These are phyloP conservation scores for Chionoecetes opilio DNA, from an alignment of 1,140 invertebrate species.

Conservation along the genomic window DNA sequence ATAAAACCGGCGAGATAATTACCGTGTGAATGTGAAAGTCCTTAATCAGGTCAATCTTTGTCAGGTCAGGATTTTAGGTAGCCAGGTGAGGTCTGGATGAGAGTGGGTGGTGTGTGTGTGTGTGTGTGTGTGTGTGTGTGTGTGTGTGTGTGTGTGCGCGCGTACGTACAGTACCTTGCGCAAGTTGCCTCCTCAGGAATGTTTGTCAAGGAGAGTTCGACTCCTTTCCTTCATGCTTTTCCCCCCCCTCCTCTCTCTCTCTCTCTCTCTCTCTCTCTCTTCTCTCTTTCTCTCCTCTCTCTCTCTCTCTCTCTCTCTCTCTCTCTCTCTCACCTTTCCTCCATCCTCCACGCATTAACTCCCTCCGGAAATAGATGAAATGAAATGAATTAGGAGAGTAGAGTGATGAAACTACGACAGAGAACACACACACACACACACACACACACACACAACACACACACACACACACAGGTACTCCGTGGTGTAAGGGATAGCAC, in stretches of 20 bases:
- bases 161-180: neutral
- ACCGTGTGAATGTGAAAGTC: neutral
- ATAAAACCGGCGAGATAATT: too few relatives aligned
- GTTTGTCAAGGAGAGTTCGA: neutral
- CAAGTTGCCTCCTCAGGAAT: slow-evolving; percentile 18
- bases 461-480: too few relatives aligned
- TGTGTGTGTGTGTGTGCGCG: neutral
- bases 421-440: too few relatives aligned
- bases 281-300: neutral
- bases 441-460: too few relatives aligned
- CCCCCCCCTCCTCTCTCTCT: neutral
- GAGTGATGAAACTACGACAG: neutral
- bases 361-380: slow-evolving; percentile 8
- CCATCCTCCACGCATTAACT: neutral
- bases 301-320: neutral
- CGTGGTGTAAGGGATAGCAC: too few relatives aligned
- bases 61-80: neutral
- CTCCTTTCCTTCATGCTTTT: neutral
- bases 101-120: neutral
- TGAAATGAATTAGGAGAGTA: neutral
- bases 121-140: slow-evolving; percentile 6
- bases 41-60: neutral
- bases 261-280: neutral
- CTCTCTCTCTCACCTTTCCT: too few relatives aligned
- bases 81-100: neutral